Evolutionary conservation across 2,113 vertebrate species (phyloP).

Genomic region (Cephalopterus ornatus): DNA sequence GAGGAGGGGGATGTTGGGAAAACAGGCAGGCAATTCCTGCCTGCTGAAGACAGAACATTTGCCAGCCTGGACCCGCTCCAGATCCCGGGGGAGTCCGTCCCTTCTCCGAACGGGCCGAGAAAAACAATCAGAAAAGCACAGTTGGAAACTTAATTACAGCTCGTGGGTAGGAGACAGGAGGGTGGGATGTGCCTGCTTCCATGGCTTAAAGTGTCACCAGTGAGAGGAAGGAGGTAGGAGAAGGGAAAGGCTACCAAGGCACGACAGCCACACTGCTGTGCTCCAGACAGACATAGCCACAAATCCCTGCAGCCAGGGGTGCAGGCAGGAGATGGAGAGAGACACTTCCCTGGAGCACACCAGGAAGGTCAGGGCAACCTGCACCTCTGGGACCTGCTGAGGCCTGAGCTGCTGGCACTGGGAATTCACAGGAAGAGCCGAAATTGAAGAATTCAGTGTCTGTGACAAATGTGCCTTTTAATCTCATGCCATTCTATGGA

Average conservation of each 20-base stretch:
- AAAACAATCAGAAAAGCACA: not conserved
- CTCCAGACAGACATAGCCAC: not conserved
- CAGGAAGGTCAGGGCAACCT: not conserved
- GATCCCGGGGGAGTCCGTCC: not conserved
- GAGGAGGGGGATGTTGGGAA: not conserved
- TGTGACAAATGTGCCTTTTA: not conserved
- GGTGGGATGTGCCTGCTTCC: not conserved
- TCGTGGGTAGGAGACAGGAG: not conserved
- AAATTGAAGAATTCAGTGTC: not conserved
- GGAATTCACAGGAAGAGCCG: not conserved
- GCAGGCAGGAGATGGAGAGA: fast-evolving
- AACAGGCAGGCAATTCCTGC: not conserved
- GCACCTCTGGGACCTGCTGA: not conserved
- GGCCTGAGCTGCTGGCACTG: not conserved
- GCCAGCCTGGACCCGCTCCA: not conserved
- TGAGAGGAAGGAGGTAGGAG: not conserved
- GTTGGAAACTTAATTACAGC: not conserved
- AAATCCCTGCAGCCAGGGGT: not conserved
- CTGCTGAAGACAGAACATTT: not conserved
- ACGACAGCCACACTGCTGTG: fast-evolving
- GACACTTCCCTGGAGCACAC: not conserved
- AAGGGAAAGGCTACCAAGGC: not conserved
- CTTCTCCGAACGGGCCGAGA: not conserved
- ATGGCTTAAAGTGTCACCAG: not conserved
- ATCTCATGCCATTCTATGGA: too few relatives aligned